Conservation (phyloP, 2,113 vertebrate species). For the Pterocles gutturalis region DNA sequence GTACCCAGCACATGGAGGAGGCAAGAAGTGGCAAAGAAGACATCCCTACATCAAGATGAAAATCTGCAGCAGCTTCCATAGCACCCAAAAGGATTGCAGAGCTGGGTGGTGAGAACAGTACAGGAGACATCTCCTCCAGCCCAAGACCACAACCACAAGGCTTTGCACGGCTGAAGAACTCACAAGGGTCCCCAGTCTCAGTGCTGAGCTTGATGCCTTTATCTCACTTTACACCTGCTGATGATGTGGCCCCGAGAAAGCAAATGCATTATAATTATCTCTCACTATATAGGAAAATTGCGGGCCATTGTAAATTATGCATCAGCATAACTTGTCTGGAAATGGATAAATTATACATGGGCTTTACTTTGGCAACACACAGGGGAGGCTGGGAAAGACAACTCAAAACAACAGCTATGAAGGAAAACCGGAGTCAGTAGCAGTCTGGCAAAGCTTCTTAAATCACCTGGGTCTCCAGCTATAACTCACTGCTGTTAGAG, state of each 20-base stretch:
- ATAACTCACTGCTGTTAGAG: background rate
- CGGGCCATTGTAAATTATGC: slow-evolving; percentile 14
- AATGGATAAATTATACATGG: slow-evolving; percentile 32
- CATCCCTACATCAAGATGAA: background rate
- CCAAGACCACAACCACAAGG: background rate
- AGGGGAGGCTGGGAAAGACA: background rate
- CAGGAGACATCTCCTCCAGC: background rate
- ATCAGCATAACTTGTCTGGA: slow-evolving; percentile 6
- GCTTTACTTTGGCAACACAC: background rate
- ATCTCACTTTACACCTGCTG: background rate
- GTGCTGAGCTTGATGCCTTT: background rate
- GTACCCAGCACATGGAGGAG: background rate
- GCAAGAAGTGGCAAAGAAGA: background rate
- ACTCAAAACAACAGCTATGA: background rate
- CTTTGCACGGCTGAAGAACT: background rate
- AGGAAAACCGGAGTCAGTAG: background rate
- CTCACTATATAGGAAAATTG: background rate
- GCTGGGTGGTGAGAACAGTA: background rate
- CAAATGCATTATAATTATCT: background rate
- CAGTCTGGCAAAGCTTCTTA: background rate
- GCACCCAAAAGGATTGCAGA: background rate
- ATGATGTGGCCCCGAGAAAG: background rate
- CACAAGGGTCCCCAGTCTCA: background rate
- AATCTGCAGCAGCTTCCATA: background rate
- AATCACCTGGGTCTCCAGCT: background rate